A percentile compares a stretch with the other conserved stretches of the same genome.
Conservation (phyloP, 2,113 vertebrate genomes). For the Ahaetulla prasina region DNA sequence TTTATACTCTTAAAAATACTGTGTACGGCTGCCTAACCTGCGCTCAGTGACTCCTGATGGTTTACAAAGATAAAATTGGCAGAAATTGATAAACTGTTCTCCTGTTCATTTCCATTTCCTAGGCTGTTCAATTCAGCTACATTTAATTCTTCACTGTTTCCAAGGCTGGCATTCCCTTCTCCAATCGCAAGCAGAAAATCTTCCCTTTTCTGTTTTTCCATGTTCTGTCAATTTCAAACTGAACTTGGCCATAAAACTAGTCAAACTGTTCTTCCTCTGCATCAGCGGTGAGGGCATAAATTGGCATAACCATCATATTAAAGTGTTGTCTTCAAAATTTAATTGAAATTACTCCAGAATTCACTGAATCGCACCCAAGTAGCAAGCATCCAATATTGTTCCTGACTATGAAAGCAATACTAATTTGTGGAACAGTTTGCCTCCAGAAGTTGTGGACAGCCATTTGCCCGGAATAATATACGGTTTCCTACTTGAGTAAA, state of each 20-base stretch:
- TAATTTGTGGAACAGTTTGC: background rate
- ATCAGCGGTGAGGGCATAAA: background rate
- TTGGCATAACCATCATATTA: background rate
- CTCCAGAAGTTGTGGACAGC: background rate
- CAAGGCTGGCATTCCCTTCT: background rate
- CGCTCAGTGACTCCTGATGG: background rate
- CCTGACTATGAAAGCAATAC: background rate
- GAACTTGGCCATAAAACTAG: background rate
- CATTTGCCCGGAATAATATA: background rate
- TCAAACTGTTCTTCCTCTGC: background rate
- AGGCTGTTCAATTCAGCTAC: background rate
- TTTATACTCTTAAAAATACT: too few relatives aligned
- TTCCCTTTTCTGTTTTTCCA: background rate
- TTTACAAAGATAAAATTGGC: background rate
- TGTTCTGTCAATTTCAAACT: background rate
- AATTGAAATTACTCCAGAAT: background rate
- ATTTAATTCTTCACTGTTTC: background rate
- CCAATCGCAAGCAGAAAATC: background rate
- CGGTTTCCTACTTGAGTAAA: background rate
- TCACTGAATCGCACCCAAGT: background rate
- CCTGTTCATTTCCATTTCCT: background rate
- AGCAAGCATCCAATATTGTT: background rate
- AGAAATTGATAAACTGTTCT: background rate
- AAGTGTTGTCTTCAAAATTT: background rate
- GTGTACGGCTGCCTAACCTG: background rate